Evolutionary conservation across 2,113 vertebrate genomes (phyloP).

Genomic region (Cisticola juncidis): DNA sequence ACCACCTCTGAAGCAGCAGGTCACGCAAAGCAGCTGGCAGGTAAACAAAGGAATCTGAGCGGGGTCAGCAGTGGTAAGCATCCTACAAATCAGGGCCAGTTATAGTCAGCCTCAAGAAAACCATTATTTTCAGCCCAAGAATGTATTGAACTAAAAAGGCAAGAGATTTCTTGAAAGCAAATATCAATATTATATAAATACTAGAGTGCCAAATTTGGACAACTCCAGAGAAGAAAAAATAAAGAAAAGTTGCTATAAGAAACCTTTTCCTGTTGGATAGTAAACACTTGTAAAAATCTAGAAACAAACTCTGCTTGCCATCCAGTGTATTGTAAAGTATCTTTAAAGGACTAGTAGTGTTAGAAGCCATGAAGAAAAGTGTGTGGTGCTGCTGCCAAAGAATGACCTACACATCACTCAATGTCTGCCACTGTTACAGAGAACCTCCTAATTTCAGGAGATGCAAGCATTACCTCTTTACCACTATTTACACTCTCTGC

Average conservation of each 20-base stretch:
- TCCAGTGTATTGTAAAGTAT: neutral
- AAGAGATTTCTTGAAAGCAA: neutral
- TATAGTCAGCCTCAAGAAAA: neutral
- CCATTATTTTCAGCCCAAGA: neutral
- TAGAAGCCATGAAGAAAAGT: neutral
- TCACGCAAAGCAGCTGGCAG: slow-evolving; percentile 76
- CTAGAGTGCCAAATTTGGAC: neutral
- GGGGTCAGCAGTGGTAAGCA: neutral
- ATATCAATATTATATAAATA: neutral
- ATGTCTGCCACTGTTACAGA: neutral
- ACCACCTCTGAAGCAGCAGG: slow-evolving; percentile 68
- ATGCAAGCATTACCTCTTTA: neutral
- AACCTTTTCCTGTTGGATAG: neutral
- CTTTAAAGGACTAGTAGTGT: neutral
- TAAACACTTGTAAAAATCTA: neutral
- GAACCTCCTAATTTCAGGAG: neutral
- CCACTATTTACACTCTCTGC: neutral
- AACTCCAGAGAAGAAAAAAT: neutral
- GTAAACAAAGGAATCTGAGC: slow-evolving; percentile 25
- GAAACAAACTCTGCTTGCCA: neutral
- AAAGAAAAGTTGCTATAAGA: neutral
- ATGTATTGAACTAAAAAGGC: neutral
- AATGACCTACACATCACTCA: neutral
- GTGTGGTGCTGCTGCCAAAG: neutral
- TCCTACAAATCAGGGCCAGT: neutral